Evolutionary conservation across 2,113 vertebrate species (phyloP).

Genomic region (Hippopotamus amphibius): DNA sequence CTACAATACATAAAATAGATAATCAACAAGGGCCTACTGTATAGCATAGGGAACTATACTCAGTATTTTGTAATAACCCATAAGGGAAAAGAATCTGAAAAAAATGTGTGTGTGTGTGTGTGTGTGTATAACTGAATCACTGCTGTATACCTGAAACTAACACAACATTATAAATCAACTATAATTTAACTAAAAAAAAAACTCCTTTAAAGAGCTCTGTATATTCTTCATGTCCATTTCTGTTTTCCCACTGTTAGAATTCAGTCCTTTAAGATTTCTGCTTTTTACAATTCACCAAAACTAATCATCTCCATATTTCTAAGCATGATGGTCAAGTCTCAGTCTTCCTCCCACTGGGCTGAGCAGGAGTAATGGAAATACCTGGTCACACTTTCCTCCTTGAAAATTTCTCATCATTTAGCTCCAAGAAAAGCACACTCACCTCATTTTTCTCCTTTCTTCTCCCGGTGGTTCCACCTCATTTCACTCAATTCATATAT

Average conservation of each 20-base stretch:
- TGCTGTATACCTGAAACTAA: neutral
- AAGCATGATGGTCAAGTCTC: neutral
- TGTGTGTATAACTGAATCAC: neutral
- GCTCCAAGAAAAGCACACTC: neutral
- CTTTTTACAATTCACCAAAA: neutral
- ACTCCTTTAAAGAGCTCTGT: neutral
- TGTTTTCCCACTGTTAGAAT: neutral
- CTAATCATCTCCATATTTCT: neutral
- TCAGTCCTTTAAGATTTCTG: neutral
- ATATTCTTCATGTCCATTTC: neutral
- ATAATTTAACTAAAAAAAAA: neutral
- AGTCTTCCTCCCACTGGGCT: too few relatives aligned
- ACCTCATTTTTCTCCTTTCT: neutral
- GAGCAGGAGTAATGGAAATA: accelerated
- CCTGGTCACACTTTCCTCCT: neutral
- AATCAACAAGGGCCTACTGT: too few relatives aligned
- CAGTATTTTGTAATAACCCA: neutral
- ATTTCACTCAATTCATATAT: neutral
- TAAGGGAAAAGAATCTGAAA: neutral
- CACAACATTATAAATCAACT: neutral
- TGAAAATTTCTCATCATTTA: neutral
- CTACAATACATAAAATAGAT: too few relatives aligned
- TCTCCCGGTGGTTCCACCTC: neutral
- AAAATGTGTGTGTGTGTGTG: too few relatives aligned
- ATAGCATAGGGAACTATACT: neutral